Evolutionary conservation across 1,140 invertebrate genomes (phyloP).

Genomic region (Euura saliciscinereae): DNA sequence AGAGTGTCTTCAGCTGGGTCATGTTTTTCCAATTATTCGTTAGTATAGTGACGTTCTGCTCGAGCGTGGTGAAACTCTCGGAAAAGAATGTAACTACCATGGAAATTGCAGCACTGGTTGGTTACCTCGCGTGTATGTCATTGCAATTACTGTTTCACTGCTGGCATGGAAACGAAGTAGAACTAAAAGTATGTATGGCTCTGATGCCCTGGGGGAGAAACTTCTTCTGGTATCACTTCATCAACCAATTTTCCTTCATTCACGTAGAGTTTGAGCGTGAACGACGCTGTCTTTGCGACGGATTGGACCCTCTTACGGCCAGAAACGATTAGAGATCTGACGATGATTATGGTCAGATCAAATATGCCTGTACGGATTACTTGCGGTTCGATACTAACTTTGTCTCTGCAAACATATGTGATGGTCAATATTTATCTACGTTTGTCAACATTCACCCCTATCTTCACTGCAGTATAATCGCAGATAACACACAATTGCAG

Average conservation of each 20-base stretch:
- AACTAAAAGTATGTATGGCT: constrained; percentile 23
- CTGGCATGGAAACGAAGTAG: constrained; percentile 34
- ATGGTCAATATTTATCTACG: constrained; percentile 26
- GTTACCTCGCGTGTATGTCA: constrained; percentile 32
- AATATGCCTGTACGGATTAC: constrained; percentile 28
- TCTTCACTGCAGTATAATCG: too few relatives aligned
- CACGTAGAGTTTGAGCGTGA: constrained; percentile 29
- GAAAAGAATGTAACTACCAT: constrained; percentile 9
- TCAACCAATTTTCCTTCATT: not conserved
- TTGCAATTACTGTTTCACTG: constrained; percentile 38
- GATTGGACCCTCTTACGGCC: constrained; percentile 32
- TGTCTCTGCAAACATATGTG: constrained; percentile 37
- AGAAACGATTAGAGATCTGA: constrained; percentile 28
- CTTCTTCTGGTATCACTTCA: not conserved
- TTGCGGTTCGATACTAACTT: constrained; percentile 29
- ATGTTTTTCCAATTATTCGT: constrained; percentile 32
- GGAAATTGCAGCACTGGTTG: constrained; percentile 23
- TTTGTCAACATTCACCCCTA: not conserved
- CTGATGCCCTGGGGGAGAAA: not conserved
- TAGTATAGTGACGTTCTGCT: constrained; percentile 29
- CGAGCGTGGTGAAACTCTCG: constrained; percentile 29
- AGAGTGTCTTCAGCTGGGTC: constrained; percentile 23
- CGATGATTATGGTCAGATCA: constrained; percentile 30
- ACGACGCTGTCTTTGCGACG: constrained; percentile 36
- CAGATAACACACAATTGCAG: too few relatives aligned